Evolutionary conservation across 2,888 invertebrate genomes (phyloP).

Genomic region (Amphipyra tragopoginis): DNA sequence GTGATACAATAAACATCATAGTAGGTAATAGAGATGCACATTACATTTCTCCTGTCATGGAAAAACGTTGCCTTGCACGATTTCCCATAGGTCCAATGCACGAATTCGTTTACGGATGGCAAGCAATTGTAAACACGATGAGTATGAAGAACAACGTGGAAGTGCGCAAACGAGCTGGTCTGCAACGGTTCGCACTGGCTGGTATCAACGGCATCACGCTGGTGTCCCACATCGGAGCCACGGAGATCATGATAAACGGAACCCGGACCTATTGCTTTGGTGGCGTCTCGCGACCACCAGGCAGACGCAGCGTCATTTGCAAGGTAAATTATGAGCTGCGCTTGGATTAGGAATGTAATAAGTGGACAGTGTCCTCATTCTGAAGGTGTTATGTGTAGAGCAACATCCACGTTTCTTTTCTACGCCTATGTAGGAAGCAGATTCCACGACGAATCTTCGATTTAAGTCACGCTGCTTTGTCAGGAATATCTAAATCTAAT

Average conservation of each 20-base stretch:
- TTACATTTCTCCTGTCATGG: background rate
- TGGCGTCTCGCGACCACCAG: slow-evolving; percentile 83
- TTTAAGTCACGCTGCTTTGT: too few relatives aligned
- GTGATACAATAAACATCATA: background rate
- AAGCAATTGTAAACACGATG: slow-evolving; percentile 88
- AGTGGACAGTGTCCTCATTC: too few relatives aligned
- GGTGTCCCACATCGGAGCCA: slow-evolving; percentile 85
- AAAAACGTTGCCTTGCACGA: background rate
- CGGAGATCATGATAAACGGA: slow-evolving; percentile 87
- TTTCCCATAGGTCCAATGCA: slow-evolving; percentile 81
- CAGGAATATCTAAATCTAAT: too few relatives aligned
- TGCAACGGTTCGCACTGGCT: slow-evolving; percentile 85
- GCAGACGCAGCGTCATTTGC: slow-evolving; percentile 83
- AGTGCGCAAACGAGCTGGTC: slow-evolving; percentile 84
- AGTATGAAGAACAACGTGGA: slow-evolving; percentile 88
- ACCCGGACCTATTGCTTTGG: slow-evolving; percentile 85
- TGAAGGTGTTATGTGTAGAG: too few relatives aligned
- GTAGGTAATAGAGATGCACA: background rate
- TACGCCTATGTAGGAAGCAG: too few relatives aligned
- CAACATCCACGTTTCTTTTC: too few relatives aligned
- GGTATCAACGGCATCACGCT: slow-evolving; percentile 87
- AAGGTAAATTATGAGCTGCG: slow-evolving; percentile 67
- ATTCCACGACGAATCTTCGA: too few relatives aligned
- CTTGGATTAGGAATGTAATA: too few relatives aligned
- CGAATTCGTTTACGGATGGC: slow-evolving; percentile 87